Percentiles rank a stretch among this genome's conserved stretches.
phyloP scores from a whole-genome alignment of 2,888 invertebrate species.

The Crossocerus cetratus region DNA sequence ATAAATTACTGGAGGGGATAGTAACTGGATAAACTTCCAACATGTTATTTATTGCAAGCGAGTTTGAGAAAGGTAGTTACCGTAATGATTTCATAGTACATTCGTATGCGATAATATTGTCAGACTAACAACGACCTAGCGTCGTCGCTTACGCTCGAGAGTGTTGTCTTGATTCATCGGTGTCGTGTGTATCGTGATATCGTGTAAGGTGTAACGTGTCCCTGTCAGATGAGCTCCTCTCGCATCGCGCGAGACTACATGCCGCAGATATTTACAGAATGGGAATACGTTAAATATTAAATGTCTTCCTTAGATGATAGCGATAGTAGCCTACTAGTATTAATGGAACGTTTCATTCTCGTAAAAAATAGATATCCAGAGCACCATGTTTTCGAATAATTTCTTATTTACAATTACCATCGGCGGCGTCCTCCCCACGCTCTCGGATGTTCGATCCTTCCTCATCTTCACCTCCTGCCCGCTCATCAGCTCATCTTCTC shows the following conservation, averaged over 20 bases:
- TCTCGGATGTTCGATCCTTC: not conserved
- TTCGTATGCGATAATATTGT: constrained; percentile 71
- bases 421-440: constrained; percentile 6
- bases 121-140: constrained; percentile 68
- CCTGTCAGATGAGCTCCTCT: constrained; percentile 53
- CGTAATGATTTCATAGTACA: constrained; percentile 73
- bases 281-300: constrained; percentile 65
- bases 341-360: constrained; percentile 69
- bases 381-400: constrained; percentile 67
- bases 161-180: constrained; percentile 33
- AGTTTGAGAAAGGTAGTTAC: constrained; percentile 74
- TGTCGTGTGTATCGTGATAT: constrained; percentile 10
- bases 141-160: constrained; percentile 59
- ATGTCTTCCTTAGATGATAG: constrained; percentile 49
- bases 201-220: not conserved
- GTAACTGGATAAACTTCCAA: constrained; percentile 62
- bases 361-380: constrained; percentile 68
- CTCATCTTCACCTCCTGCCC: not conserved
- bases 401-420: constrained; percentile 60
- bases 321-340: constrained; percentile 56
- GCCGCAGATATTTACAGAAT: constrained; percentile 63
- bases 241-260: constrained; percentile 61
- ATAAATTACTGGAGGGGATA: constrained; percentile 9
- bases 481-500: not conserved
- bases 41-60: constrained; percentile 76